Evolutionary conservation across 2,888 invertebrate genomes (phyloP).

Genomic region (Ectemnius continuus): DNA sequence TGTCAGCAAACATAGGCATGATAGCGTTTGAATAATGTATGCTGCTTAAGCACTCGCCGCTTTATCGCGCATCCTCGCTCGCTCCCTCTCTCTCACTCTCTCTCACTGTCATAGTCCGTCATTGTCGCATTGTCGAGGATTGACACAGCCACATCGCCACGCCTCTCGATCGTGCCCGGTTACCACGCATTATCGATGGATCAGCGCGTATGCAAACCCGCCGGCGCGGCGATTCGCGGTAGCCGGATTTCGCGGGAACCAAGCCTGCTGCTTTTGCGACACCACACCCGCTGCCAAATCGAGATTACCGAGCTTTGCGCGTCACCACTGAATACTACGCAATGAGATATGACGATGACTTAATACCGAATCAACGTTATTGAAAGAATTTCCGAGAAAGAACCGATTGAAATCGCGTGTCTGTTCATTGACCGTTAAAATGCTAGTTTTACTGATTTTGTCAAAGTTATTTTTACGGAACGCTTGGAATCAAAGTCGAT

Average conservation of each 20-base stretch:
- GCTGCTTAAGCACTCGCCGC: constrained; percentile 67
- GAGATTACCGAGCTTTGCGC: background rate
- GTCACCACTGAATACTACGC: no score
- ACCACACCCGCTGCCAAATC: no score
- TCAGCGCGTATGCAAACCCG: constrained; percentile 10
- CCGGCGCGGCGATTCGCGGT: background rate
- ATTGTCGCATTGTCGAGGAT: constrained; percentile 4
- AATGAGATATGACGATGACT: no score
- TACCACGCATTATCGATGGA: constrained; percentile 28
- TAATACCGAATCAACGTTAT: no score
- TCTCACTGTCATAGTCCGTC: constrained; percentile 1
- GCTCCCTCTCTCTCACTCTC: constrained; percentile 10
- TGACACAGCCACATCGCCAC: constrained; percentile 45
- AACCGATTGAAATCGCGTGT: no score
- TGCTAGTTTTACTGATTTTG: no score
- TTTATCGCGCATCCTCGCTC: constrained; percentile 45
- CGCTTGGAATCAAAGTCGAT: no score
- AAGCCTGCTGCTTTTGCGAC: no score
- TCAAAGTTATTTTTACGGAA: no score
- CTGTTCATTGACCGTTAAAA: no score
- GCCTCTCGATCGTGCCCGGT: constrained; percentile 50
- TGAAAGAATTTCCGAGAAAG: no score
- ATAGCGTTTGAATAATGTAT: constrained; percentile 76
- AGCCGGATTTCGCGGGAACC: constrained; percentile 1
- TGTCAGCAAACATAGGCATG: constrained; percentile 72